Conservation (phyloP, 2,888 invertebrate genomes). For the Tachina grossa region DNA sequence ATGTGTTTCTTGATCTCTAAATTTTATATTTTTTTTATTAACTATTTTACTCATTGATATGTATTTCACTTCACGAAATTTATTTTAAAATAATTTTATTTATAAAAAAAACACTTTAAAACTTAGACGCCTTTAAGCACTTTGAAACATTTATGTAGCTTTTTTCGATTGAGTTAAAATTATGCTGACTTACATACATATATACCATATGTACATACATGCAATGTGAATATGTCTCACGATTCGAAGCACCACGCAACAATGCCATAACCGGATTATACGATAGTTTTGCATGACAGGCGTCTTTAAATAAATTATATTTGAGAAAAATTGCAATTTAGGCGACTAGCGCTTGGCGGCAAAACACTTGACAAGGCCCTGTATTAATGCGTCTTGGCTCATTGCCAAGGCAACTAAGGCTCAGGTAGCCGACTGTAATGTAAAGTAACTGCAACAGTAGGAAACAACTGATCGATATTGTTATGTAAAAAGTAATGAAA, state of each 20-base stretch:
- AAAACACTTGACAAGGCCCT: neutral
- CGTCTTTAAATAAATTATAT: slow-evolving; percentile 6
- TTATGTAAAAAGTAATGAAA: no score
- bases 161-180: no score
- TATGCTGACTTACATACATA: no score
- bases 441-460: no score
- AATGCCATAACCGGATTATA: neutral
- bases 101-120: neutral
- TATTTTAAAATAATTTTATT: neutral
- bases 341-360: neutral
- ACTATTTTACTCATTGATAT: no score
- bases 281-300: neutral
- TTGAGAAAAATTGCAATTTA: neutral
- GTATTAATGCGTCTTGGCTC: no score
- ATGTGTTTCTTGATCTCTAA: neutral
- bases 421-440: no score
- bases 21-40: neutral
- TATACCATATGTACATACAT: no score
- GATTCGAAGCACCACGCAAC: neutral
- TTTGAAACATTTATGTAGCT: neutral
- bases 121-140: neutral
- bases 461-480: no score
- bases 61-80: neutral
- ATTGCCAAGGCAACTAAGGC: no score
- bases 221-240: no score